Evolutionary conservation across 2,113 vertebrate genomes (phyloP).

Genomic region (Gyps fulvus): DNA sequence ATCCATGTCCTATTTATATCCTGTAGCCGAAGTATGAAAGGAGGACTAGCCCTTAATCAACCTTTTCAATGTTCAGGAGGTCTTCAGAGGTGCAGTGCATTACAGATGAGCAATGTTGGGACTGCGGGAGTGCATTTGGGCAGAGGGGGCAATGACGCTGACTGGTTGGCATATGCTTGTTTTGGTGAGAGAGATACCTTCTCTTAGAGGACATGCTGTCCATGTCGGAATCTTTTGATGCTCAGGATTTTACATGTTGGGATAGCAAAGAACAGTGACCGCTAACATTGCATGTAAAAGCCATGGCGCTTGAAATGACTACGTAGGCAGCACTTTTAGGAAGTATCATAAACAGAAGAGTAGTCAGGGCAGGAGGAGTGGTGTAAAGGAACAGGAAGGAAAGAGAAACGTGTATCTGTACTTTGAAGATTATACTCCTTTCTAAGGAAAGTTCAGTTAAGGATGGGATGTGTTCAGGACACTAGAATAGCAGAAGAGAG

Average conservation of each 20-base stretch:
- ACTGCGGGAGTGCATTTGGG: not conserved
- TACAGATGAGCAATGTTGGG: not conserved
- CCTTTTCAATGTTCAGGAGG: not conserved
- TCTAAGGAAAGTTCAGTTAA: not conserved
- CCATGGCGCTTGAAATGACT: not conserved
- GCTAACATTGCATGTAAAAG: not conserved
- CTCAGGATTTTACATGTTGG: not conserved
- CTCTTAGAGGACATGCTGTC: not conserved
- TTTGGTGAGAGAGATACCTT: not conserved
- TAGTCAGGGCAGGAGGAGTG: not conserved
- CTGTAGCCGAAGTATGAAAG: not conserved
- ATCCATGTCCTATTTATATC: not conserved
- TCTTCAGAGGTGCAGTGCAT: not conserved
- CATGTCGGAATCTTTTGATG: not conserved
- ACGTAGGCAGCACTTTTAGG: not conserved
- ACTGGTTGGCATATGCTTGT: not conserved
- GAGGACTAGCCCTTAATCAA: not conserved
- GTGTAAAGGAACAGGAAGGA: not conserved
- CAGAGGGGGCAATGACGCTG: not conserved
- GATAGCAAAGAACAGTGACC: not conserved
- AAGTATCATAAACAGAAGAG: not conserved
- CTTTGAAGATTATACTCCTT: not conserved
- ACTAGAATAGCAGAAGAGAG: not conserved
- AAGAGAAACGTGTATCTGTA: not conserved
- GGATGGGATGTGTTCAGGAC: not conserved